Evolutionary conservation across 2,113 vertebrate genomes (phyloP), one percentile per base, ranked within the genome.

Genomic region (Apeltes quadracus): DNA sequence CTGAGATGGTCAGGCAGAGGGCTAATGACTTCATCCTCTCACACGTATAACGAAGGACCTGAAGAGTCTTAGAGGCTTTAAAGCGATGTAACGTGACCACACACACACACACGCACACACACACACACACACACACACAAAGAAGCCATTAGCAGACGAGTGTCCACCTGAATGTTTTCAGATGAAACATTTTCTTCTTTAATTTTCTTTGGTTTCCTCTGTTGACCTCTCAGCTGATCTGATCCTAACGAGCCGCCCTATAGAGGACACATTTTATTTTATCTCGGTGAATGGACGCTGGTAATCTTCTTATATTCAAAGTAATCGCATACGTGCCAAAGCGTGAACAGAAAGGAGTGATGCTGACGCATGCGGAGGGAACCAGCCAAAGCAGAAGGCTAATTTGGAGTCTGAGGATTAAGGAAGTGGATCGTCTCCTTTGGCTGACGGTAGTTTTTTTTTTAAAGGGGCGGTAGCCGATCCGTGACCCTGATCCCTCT

Each of bases 21-120:
- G 77, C 73, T 83, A 83, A 89, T 88, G 84, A 89, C 70, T 54
- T 84, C 75, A 88, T 88, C 83, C 86, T 85, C 64, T 88, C 75
- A 88, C 74, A 44, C 54, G 23, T 70, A 50, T 68, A 72, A 82
- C 72, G 79, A 87, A 72, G 36, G 61, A 53, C 72, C 29, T 82
- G 80, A 83, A 78, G 75, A 66, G 77, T 76, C 84, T 80, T 69
- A 87, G 83, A 87, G 69, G 86, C 76, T 86, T 89, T 87, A 71
- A 34, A 22, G 59, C 82, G 78, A 86, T 79, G 86, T 81, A 83
- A 87, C 77, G 29, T 34, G 72, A 79, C 22, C 75, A 55, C 65
- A 57, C 54, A 61, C 55, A 75, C 32, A 43, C 22, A 70, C 27
- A n/a, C 10, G 32, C 7, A 29, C 43, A 57, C 58, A 72, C 36